Percentiles rank a stretch among this genome's conserved stretches.
These are phyloP conservation scores for Chaetoderma sp. DNA, from an alignment of 2,888 invertebrate species.

Conservation along the genomic window DNA sequence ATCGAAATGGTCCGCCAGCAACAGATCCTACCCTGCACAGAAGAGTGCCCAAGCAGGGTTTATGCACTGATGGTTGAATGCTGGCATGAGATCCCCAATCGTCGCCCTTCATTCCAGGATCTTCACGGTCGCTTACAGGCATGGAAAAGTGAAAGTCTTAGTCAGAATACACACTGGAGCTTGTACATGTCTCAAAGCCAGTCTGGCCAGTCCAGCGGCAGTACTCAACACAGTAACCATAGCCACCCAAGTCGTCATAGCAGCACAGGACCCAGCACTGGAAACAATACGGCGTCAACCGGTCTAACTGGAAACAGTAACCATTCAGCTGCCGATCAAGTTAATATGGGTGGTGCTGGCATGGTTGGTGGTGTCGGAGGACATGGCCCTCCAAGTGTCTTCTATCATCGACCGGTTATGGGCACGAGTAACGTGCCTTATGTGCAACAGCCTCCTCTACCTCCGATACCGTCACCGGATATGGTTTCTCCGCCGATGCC, in stretches of 20 bases:
- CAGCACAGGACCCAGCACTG: constrained; percentile 71
- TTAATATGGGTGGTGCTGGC: too few species aligned
- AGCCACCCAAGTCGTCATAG: constrained; percentile 47
- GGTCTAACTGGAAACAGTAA: constrained; percentile 67
- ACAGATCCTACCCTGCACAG: constrained; percentile 91
- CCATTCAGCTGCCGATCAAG: constrained; percentile 39
- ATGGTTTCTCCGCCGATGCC: not conserved
- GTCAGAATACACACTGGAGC: constrained; percentile 56
- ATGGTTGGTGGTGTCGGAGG: too few species aligned
- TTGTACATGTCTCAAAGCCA: constrained; percentile 53
- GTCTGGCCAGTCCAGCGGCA: constrained; percentile 59
- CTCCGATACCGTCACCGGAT: constrained; percentile 8
- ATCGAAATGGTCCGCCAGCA: constrained; percentile 96
- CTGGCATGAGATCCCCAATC: constrained; percentile 93
- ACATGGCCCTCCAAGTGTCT: too few species aligned
- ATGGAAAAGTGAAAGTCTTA: constrained; percentile 72
- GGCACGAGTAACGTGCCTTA: constrained; percentile 24
- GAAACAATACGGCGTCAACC: constrained; percentile 72
- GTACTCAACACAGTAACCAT: constrained; percentile 30
- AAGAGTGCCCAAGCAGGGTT: constrained; percentile 90
- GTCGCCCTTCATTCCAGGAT: constrained; percentile 93
- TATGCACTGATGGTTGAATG: constrained; percentile 98
- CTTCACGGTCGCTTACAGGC: constrained; percentile 85
- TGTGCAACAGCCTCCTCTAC: not conserved
- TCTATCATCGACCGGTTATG: not conserved